Evolutionary conservation across 2,113 vertebrate species (phyloP).

Genomic region (Strix uralensis): DNA sequence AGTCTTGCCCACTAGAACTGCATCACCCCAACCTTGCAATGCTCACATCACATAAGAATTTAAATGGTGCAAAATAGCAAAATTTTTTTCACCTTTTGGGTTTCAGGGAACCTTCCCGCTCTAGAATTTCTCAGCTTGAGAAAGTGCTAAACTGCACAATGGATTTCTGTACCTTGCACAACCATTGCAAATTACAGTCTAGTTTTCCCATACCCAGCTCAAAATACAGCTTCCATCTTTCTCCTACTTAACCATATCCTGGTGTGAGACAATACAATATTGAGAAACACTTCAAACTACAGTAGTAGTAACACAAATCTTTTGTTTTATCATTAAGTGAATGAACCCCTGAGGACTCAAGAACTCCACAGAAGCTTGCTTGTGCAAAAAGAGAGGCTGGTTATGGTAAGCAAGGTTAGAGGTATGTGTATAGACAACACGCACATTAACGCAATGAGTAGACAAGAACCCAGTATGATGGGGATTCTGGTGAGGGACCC

Average conservation of each 20-base stretch:
- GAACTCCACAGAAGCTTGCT: background rate
- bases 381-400: background rate
- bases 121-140: background rate
- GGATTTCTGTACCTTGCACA: background rate
- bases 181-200: background rate
- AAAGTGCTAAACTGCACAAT: background rate
- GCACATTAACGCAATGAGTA: background rate
- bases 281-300: conserved; percentile 11
- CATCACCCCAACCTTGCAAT: rapidly evolving
- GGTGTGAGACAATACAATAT: background rate
- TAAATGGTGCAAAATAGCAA: background rate
- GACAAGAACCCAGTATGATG: background rate
- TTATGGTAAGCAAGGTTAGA: background rate
- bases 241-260: background rate
- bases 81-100: background rate
- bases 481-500: background rate
- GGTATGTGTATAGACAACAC: background rate
- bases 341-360: background rate
- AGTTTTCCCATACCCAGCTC: background rate
- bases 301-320: background rate
- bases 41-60: background rate
- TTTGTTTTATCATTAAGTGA: conserved; percentile 16
- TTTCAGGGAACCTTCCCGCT: background rate
- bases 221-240: background rate
- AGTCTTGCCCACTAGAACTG: background rate